A percentile compares a stretch with the other conserved stretches of the same genome.
Conservation (phyloP, 1,140 invertebrate genomes). For the Amyelois transitella region DNA sequence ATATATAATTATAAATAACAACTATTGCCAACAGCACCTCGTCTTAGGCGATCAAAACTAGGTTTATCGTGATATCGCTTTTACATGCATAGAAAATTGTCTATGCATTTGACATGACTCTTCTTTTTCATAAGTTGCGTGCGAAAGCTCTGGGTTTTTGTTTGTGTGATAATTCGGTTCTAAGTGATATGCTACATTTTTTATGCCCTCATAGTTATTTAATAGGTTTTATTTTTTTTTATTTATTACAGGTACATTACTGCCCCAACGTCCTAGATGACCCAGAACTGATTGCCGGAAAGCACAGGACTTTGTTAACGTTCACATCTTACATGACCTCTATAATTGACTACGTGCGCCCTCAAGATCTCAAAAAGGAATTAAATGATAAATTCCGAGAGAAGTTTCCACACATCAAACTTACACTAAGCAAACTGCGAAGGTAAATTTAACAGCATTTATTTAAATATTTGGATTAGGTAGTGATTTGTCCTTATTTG, state of each 20-base stretch:
- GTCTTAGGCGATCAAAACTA: too few relatives aligned
- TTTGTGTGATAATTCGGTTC: too few relatives aligned
- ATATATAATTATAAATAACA: too few relatives aligned
- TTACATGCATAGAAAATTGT: too few relatives aligned
- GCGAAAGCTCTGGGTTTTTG: too few relatives aligned
- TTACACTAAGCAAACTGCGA: conserved; percentile 97
- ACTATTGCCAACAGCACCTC: too few relatives aligned
- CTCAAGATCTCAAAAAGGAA: conserved; percentile 97
- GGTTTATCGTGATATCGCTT: too few relatives aligned
- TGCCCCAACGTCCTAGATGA: conserved; percentile 94
- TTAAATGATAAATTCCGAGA: conserved; percentile 97
- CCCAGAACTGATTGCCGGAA: conserved; percentile 95
- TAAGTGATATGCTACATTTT: background rate
- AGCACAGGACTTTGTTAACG: conserved; percentile 94
- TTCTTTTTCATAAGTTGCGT: too few relatives aligned
- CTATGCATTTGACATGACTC: too few relatives aligned
- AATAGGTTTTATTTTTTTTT: background rate
- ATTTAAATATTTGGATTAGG: conserved; percentile 6
- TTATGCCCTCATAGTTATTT: background rate
- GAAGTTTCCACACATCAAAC: conserved; percentile 95
- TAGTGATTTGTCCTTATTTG: background rate
- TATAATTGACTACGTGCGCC: conserved; percentile 96
- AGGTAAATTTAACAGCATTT: conserved; percentile 77
- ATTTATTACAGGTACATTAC: conserved; percentile 77
- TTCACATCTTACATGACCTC: conserved; percentile 97